A percentile compares a stretch with the other conserved stretches of the same genome.
phyloP scores from a whole-genome alignment of 64 coral and sea anemone species.

The Pocillopora damicornis region DNA sequence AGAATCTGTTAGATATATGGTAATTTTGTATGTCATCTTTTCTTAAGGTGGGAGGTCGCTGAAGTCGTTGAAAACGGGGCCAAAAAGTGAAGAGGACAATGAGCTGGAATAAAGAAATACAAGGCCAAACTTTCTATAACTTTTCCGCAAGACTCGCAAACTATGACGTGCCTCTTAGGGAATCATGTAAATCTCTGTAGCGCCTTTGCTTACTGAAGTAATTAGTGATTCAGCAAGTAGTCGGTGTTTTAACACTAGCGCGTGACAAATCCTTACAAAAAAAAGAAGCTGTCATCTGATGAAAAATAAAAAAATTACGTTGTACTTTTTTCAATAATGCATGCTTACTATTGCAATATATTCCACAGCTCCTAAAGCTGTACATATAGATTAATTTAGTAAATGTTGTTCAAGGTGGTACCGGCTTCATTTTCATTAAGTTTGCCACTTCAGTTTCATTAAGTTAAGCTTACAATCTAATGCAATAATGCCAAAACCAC shows the following conservation, averaged over 20 bases:
- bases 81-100: too few species aligned
- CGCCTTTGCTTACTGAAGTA: slow-evolving; percentile 22
- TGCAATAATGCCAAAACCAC: neutral
- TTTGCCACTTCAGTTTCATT: neutral
- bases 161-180: neutral
- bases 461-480: neutral
- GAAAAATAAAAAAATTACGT: neutral
- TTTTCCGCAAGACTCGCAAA: too few species aligned
- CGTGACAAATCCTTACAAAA: slow-evolving; percentile 16
- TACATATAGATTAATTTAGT: neutral
- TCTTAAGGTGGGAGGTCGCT: too few species aligned
- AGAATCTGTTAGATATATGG: too few species aligned
- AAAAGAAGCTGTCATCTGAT: neutral
- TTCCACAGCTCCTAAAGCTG: too few species aligned
- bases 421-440: neutral
- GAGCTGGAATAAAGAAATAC: too few species aligned
- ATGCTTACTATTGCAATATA: neutral
- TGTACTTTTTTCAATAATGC: neutral
- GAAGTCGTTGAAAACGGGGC: too few species aligned
- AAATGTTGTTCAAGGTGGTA: neutral
- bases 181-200: slow-evolving; percentile 2
- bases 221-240: slow-evolving; percentile 17
- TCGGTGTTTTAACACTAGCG: slow-evolving; percentile 14
- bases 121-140: too few species aligned
- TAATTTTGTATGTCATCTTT: too few species aligned